Base-by-base conservation (phyloP, 2,113 vertebrate genomes). In the Melanerpes formicivorus region DNA sequence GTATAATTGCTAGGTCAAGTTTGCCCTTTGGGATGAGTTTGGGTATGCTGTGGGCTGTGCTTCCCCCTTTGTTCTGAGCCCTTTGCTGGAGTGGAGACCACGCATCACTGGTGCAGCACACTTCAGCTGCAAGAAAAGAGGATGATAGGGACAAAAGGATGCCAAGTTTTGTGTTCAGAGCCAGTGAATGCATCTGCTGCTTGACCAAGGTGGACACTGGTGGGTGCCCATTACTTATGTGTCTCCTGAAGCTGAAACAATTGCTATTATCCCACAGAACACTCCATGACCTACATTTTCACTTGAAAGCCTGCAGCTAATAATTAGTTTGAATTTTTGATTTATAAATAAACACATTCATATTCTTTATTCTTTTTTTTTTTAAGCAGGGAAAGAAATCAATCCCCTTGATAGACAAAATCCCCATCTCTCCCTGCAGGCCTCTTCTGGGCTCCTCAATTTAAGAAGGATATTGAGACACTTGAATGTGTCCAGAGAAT, bases 281-380 rank as follows among this genome's bases (percentile, higher is more conserved):
- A 95, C 86, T 86, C 84, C 90, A 80, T 96, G 97, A 97, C 97
- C 97, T 98, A 98, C 96, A 97, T 98, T 97, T 97, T 96, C 75
- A 97, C 96, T 97, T 97, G 96, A 97, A 98, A 97, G 95, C 91
- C 94, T 98, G 95, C 93, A 96, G 95, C 94, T 97, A 97, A 96
- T 97, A 96, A 98, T 97, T 95, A 97, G 87, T 93, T 96, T 97
- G 95, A 97, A 92, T 96, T 96, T 96, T 78, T 15, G 21, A 92
- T 96, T 96, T 97, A 97, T 97, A 97, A 98, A 97, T 95, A 97
- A 98, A 95, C 91, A 90, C 90, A 87, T 95, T 95, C n/a, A 37
- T 91, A 95, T 97, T 97, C 90, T 44, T 44, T 44, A 15, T 44
- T 44, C 15, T 42, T 42, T 42, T 44, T 12, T 48, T 93, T 95